These are phyloP conservation scores for Tethea ocularis DNA, from an alignment of 2,888 invertebrate species.

Conservation along the genomic window DNA sequence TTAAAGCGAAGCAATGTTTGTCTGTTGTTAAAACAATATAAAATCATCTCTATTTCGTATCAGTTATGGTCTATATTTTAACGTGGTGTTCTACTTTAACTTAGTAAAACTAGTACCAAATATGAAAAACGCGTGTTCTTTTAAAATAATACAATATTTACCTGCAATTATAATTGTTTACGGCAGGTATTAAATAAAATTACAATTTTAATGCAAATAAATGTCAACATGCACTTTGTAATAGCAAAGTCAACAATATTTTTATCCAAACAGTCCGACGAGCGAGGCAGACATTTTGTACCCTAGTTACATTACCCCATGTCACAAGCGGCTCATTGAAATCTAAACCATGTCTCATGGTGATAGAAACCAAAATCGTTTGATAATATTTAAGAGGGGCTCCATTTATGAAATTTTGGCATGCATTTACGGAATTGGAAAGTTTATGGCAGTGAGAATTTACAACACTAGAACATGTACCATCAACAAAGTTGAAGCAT, in stretches of 20 bases:
- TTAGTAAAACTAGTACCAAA: not conserved
- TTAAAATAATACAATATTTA: not conserved
- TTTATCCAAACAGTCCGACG: slow-evolving; percentile 56
- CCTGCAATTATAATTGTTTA: slow-evolving; percentile 29
- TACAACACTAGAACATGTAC: slow-evolving; percentile 4
- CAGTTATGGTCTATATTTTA: not conserved
- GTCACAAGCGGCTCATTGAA: slow-evolving; percentile 13
- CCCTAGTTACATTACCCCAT: slow-evolving; percentile 35
- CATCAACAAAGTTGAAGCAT: too few species aligned
- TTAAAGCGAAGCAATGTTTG: not conserved
- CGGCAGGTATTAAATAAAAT: slow-evolving; percentile 37
- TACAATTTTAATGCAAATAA: slow-evolving; percentile 60
- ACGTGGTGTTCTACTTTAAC: not conserved
- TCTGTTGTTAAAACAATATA: not conserved
- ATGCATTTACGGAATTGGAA: slow-evolving; percentile 64
- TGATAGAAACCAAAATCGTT: slow-evolving; percentile 21
- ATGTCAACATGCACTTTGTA: slow-evolving; percentile 59
- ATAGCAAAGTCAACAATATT: slow-evolving; percentile 66
- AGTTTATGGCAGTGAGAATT: slow-evolving; percentile 44
- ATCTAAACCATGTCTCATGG: slow-evolving; percentile 19
- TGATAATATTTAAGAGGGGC: slow-evolving; percentile 17
- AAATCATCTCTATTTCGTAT: not conserved
- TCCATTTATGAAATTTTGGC: slow-evolving; percentile 48
- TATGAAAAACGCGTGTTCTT: not conserved
- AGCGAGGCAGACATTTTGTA: slow-evolving; percentile 34